Conservation (phyloP, 1,140 invertebrate species). For the Cephus cinctus region DNA sequence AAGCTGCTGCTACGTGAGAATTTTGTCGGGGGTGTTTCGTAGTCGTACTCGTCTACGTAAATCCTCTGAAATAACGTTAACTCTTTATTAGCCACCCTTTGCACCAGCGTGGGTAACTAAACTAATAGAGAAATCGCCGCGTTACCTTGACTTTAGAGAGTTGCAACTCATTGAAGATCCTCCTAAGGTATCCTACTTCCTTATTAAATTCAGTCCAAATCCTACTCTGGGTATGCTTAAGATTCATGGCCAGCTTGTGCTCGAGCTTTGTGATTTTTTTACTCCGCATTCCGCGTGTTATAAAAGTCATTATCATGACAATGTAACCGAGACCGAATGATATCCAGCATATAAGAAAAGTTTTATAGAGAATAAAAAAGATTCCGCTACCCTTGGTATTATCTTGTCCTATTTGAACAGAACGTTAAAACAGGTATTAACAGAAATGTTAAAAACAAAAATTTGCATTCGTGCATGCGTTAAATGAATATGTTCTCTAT, state of each 20-base stretch:
- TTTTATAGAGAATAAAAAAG: constrained; percentile 69
- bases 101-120: no score
- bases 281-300: constrained; percentile 71
- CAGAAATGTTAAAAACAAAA: not conserved
- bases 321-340: constrained; percentile 88
- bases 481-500: no score
- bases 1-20: constrained; percentile 49
- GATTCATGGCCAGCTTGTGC: constrained; percentile 70
- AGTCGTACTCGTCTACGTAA: constrained; percentile 48
- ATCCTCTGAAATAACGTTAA: constrained; percentile 41
- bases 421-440: not conserved
- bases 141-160: constrained; percentile 75
- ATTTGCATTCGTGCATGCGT: no score
- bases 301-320: constrained; percentile 88
- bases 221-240: constrained; percentile 75
- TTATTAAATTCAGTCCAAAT: constrained; percentile 76
- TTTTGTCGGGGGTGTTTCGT: constrained; percentile 38
- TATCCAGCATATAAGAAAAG: constrained; percentile 80
- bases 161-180: constrained; percentile 76
- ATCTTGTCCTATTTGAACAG: constrained; percentile 41
- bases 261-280: constrained; percentile 74
- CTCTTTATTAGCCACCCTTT: no score
- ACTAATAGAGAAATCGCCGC: no score
- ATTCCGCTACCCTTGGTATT: constrained; percentile 58
- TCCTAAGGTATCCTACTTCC: constrained; percentile 71